A percentile compares a stretch with the other conserved stretches of the same genome.
Evolutionary conservation across 1,140 invertebrate genomes (phyloP).

Genomic region (Polypedilum vanderplanki): DNA sequence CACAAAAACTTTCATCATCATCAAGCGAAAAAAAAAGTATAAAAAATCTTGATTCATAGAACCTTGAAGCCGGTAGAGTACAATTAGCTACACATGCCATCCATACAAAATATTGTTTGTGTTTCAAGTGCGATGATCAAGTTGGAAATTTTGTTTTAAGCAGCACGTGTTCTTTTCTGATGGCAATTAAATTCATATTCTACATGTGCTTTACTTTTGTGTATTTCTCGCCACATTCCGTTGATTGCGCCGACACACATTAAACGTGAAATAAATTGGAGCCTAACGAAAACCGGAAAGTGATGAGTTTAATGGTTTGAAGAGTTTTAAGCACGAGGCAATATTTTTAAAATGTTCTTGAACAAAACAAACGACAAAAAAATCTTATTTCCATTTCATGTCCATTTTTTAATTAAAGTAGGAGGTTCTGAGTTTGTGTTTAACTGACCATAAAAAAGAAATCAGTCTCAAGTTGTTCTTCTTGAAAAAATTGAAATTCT

Average conservation of each 20-base stretch:
- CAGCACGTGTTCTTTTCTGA: background rate
- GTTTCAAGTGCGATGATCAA: background rate
- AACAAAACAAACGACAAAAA: too few relatives aligned
- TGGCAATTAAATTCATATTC: background rate
- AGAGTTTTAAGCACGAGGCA: too few relatives aligned
- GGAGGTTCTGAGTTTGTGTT: background rate
- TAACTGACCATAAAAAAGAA: background rate
- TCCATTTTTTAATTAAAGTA: background rate
- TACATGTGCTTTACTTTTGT: background rate
- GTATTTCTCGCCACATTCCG: background rate
- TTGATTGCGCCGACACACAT: too few relatives aligned
- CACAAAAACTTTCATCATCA: too few relatives aligned
- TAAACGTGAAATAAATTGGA: too few relatives aligned
- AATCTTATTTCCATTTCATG: too few relatives aligned
- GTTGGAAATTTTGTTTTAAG: background rate
- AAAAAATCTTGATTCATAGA: conserved; percentile 10
- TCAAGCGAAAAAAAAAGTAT: background rate
- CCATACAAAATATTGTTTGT: background rate
- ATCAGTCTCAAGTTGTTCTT: background rate
- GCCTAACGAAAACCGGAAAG: too few relatives aligned
- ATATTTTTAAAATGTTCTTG: too few relatives aligned
- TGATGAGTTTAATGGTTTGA: too few relatives aligned
- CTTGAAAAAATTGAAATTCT: background rate
- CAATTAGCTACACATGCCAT: background rate
- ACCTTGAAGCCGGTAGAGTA: conserved; percentile 3